Evolutionary conservation across 1,140 invertebrate genomes (phyloP).

Genomic region (Ceratina australensis): DNA sequence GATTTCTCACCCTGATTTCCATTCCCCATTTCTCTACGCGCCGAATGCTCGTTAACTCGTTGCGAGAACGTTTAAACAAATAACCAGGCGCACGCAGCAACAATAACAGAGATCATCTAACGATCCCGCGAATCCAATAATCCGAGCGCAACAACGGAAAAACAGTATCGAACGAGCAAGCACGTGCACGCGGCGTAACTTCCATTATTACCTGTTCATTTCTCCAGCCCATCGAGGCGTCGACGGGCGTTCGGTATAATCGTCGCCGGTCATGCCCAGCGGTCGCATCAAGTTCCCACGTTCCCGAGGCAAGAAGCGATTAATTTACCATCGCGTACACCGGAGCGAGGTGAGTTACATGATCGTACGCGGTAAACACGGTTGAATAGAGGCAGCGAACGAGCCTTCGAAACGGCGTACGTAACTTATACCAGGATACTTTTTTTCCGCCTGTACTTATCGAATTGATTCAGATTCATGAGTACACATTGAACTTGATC

Average conservation of each 20-base stretch:
- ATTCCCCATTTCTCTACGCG: neutral
- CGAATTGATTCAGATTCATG: constrained; percentile 51
- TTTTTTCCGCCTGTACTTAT: constrained; percentile 37
- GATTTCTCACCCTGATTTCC: neutral
- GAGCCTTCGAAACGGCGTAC: constrained; percentile 29
- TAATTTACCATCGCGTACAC: constrained; percentile 6
- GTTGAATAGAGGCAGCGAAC: constrained; percentile 12
- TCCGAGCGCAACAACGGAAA: no score
- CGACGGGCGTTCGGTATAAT: no score
- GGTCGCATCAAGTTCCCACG: constrained; percentile 16
- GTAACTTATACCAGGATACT: constrained; percentile 14
- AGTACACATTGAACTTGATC: constrained; percentile 52
- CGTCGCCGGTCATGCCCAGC: neutral
- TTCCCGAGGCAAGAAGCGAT: constrained; percentile 12
- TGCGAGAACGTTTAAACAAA: neutral
- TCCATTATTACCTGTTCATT: no score
- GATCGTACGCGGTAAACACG: no score
- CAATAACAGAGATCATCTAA: no score
- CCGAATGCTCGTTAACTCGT: neutral
- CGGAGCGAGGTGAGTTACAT: no score
- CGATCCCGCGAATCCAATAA: no score
- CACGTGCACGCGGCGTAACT: no score
- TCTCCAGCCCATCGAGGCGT: no score
- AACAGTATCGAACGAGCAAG: no score
- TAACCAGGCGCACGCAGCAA: neutral